phyloP scores from a whole-genome alignment of 2,888 invertebrate genomes.

The Ashinkailepas kermadecensis region DNA sequence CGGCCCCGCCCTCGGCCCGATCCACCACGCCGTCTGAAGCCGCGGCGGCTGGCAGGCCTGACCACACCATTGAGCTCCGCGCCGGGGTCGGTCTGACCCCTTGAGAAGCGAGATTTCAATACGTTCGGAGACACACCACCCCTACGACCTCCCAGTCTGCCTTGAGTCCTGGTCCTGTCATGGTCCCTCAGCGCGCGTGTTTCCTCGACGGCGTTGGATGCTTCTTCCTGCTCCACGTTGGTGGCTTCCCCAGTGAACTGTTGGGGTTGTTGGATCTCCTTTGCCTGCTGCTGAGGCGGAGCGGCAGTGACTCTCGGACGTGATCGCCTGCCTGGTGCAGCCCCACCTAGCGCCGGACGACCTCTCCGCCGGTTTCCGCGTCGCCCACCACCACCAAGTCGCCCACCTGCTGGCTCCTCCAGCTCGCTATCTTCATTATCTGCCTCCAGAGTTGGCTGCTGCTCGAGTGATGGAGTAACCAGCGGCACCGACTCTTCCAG shows the following conservation, averaged over 20 bases:
- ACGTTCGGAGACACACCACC: too few species aligned
- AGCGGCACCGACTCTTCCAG: too few species aligned
- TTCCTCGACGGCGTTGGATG: neutral
- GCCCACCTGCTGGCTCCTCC: neutral
- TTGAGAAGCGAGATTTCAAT: neutral
- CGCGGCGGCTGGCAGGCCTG: neutral
- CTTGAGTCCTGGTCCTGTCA: neutral
- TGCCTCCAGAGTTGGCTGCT: neutral
- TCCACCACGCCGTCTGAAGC: neutral
- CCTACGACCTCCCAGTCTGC: too few species aligned
- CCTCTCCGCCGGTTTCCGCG: neutral
- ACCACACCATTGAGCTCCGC: neutral
- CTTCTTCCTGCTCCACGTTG: too few species aligned
- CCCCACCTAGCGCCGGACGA: neutral
- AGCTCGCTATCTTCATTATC: neutral
- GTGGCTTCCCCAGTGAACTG: too few species aligned
- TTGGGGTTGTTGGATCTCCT: neutral
- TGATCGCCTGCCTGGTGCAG: neutral
- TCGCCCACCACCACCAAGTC: neutral
- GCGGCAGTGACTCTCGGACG: too few species aligned
- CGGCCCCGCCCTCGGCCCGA: neutral
- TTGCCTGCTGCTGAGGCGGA: neutral
- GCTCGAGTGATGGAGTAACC: neutral
- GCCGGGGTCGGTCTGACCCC: neutral
- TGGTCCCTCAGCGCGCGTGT: neutral